Evolutionary conservation across 92 coral and sea anemone genomes (phyloP).

Genomic region (Epizoanthus scotinus): DNA sequence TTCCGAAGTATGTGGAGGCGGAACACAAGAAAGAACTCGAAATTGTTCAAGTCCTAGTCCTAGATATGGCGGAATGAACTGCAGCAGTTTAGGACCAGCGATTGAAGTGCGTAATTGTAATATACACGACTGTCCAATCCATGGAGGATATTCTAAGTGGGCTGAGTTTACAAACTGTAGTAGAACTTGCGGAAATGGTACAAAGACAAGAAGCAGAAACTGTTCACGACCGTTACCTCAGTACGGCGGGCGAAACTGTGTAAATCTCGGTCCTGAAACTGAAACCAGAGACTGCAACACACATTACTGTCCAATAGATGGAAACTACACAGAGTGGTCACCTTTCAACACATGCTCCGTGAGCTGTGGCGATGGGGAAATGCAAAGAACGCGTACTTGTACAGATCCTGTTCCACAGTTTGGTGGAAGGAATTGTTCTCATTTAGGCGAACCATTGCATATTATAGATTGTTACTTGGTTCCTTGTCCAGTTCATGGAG

Average conservation of each 20-base stretch:
- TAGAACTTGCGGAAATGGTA: conserved; percentile 61
- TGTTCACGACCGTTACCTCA: conserved; percentile 66
- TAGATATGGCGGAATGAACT: conserved; percentile 51
- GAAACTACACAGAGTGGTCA: conserved; percentile 76
- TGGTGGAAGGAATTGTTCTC: conserved; percentile 79
- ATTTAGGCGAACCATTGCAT: conserved; percentile 58
- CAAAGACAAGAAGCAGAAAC: conserved; percentile 44
- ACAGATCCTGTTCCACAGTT: conserved; percentile 74
- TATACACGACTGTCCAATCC: conserved; percentile 61
- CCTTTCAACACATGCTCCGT: conserved; percentile 57
- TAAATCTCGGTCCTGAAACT: conserved; percentile 60
- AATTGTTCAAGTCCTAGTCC: conserved; percentile 56
- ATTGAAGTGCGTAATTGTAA: conserved; percentile 45
- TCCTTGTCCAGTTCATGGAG: conserved; percentile 70
- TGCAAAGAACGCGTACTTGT: conserved; percentile 63
- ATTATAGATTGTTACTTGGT: conserved; percentile 45
- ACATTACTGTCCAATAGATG: conserved; percentile 78
- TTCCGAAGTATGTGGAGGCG: conserved; percentile 49
- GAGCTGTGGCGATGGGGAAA: conserved; percentile 70
- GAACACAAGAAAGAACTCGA: conserved; percentile 49
- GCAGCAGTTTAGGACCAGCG: conserved; percentile 36
- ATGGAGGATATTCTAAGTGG: conserved; percentile 71
- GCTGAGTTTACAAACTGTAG: conserved; percentile 58
- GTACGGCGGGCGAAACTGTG: conserved; percentile 61
- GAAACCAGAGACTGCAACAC: conserved; percentile 56